Evolutionary conservation across 2,113 vertebrate genomes (phyloP).

Genomic region (Phainopepla nitens): DNA sequence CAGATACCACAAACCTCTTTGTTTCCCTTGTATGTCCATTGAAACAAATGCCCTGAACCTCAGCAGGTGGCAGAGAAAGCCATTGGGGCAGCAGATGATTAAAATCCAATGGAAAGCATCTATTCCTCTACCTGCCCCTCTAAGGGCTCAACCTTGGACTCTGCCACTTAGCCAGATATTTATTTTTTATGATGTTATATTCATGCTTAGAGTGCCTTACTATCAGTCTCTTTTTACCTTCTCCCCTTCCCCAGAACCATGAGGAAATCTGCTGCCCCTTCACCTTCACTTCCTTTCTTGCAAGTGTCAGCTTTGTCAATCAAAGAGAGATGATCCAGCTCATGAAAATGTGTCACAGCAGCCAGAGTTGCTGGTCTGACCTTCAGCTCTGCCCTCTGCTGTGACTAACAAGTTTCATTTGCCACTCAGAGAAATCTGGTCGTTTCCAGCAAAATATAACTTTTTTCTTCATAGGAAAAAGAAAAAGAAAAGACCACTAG

Average conservation of each 20-base stretch:
- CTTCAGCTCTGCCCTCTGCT: slow-evolving; percentile 64
- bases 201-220: not conserved
- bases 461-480: not conserved
- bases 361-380: slow-evolving; percentile 44
- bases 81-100: not conserved
- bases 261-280: slow-evolving; percentile 48
- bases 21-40: not conserved
- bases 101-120: not conserved
- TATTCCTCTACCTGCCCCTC: not conserved
- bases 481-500: not conserved
- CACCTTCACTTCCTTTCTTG: slow-evolving; percentile 46
- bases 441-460: slow-evolving; percentile 39
- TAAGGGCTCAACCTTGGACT: not conserved
- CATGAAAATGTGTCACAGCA: slow-evolving; percentile 64
- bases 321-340: slow-evolving; percentile 61
- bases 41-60: not conserved
- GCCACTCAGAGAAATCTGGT: slow-evolving; percentile 55
- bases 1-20: not conserved
- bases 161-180: not conserved
- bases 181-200: slow-evolving; percentile 15
- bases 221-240: not conserved
- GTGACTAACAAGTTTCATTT: slow-evolving; percentile 69
- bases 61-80: not conserved
- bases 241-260: not conserved
- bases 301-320: slow-evolving; percentile 68